phyloP scores from a whole-genome alignment of 2,888 invertebrate genomes.

The Alcis repandata region DNA sequence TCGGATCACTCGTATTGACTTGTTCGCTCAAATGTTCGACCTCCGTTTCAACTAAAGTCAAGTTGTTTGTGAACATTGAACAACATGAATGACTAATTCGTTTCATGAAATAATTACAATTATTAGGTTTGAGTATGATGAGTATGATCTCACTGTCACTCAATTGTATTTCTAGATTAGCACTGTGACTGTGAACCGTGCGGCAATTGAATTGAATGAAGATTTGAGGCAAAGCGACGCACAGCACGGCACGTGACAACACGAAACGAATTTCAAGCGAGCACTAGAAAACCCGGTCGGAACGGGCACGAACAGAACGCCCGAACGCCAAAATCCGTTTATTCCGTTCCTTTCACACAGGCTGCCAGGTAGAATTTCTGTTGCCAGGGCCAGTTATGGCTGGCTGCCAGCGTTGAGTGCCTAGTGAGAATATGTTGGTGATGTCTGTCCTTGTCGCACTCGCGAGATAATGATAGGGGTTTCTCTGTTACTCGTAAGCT shows the following conservation, averaged over 20 bases:
- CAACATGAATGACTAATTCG: conserved; percentile 18
- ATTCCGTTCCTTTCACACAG: conserved; percentile 71
- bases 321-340: conserved; percentile 65
- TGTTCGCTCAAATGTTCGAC: too few relatives aligned
- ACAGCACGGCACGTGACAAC: conserved; percentile 33
- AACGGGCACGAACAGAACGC: conserved; percentile 40
- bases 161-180: conserved; percentile 9
- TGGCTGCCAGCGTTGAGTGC: conserved; percentile 77
- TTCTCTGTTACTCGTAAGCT: conserved; percentile 50
- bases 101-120: conserved; percentile 24
- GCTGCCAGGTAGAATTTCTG: conserved; percentile 60
- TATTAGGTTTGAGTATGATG: conserved; percentile 17
- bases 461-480: conserved; percentile 47
- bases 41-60: conserved; percentile 25
- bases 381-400: conserved; percentile 70
- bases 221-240: conserved; percentile 7
- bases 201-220: neutral
- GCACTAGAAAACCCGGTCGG: conserved; percentile 28
- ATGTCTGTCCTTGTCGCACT: conserved; percentile 62
- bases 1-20: conserved; percentile 36
- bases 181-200: conserved; percentile 1
- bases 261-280: conserved; percentile 44
- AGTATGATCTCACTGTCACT: neutral
- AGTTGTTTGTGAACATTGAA: conserved; percentile 27
- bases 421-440: conserved; percentile 62